phyloP scores from a whole-genome alignment of 2,113 vertebrate species.

The Hyaena hyaena region DNA sequence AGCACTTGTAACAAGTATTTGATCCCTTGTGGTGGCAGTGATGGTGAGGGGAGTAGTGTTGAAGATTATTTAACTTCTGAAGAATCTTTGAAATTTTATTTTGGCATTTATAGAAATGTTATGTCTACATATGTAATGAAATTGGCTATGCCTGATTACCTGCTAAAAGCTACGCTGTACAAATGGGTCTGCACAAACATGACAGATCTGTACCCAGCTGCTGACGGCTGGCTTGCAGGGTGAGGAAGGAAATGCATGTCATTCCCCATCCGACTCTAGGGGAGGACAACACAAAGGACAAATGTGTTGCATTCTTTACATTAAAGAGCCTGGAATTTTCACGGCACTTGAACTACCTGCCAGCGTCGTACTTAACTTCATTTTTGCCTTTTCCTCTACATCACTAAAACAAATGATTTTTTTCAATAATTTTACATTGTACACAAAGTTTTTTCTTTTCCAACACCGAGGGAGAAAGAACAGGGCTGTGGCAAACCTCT shows the following conservation, averaged over 20 bases:
- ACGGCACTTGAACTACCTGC: not conserved
- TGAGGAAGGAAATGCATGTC: not conserved
- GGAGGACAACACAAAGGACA: not conserved
- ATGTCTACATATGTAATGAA: not conserved
- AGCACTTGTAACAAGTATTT: not conserved
- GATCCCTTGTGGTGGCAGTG: not conserved
- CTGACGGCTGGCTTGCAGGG: not conserved
- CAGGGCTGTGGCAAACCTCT: not conserved
- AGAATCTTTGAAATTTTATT: constrained; percentile 10
- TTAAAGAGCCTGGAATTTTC: not conserved
- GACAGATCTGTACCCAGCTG: not conserved
- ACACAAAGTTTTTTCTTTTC: not conserved
- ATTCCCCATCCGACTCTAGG: not conserved
- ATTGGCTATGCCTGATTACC: not conserved
- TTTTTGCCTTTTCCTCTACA: not conserved
- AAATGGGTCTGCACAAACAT: not conserved
- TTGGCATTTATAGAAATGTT: not conserved
- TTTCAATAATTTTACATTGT: not conserved
- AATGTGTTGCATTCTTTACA: not conserved
- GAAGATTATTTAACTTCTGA: not conserved
- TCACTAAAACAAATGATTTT: not conserved
- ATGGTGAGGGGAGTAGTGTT: not conserved
- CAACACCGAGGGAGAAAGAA: not conserved
- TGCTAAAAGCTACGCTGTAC: not conserved
- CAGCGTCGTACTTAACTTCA: not conserved